A percentile compares a stretch with the other conserved stretches of the same genome.
Evolutionary conservation across 2,797 vertebrate species (phyloP).

Genomic region (Arrhamphus sclerolepis): DNA sequence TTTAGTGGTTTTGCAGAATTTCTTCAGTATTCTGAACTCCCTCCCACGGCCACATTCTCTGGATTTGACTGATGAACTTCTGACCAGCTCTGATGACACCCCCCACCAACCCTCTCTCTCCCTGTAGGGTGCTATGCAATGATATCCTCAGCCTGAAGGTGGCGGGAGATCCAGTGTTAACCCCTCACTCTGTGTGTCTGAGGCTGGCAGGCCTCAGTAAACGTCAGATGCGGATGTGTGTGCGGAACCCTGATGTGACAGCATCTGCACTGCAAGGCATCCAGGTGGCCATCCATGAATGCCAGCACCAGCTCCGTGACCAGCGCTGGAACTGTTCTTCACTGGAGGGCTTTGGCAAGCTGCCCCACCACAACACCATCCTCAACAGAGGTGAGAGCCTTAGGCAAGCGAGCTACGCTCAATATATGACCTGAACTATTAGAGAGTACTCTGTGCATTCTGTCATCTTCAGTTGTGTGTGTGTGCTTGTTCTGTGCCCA

Average conservation of each 20-base stretch:
- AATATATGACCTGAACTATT: conserved; percentile 17
- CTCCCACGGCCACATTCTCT: conserved; percentile 34
- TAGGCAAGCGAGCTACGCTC: conserved; percentile 27
- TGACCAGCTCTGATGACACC: conserved; percentile 45
- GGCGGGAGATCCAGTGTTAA: conserved; percentile 89
- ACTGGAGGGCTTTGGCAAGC: conserved; percentile 85
- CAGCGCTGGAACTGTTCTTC: conserved; percentile 95
- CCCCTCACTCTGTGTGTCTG: conserved; percentile 91
- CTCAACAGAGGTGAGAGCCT: conserved; percentile 87
- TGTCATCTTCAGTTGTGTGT: conserved; percentile 1
- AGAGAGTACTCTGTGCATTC: conserved; percentile 5
- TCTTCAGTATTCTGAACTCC: conserved; percentile 16
- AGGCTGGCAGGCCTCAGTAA: conserved; percentile 90
- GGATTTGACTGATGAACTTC: conserved; percentile 57
- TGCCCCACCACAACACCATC: conserved; percentile 88
- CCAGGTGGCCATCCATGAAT: conserved; percentile 92
- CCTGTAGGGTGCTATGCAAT: conserved; percentile 87
- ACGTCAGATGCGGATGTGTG: conserved; percentile 90
- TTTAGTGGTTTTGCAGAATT: conserved; percentile 7
- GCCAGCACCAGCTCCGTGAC: conserved; percentile 90
- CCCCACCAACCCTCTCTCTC: conserved; percentile 25
- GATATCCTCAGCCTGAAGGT: conserved; percentile 92
- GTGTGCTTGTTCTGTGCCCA: conserved; percentile 54
- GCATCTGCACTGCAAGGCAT: conserved; percentile 93
- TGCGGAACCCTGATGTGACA: conserved; percentile 90